A percentile compares a stretch with the other conserved stretches of the same genome.
Evolutionary conservation across 2,113 vertebrate species (phyloP).

Genomic region (Parotia lawesii): DNA sequence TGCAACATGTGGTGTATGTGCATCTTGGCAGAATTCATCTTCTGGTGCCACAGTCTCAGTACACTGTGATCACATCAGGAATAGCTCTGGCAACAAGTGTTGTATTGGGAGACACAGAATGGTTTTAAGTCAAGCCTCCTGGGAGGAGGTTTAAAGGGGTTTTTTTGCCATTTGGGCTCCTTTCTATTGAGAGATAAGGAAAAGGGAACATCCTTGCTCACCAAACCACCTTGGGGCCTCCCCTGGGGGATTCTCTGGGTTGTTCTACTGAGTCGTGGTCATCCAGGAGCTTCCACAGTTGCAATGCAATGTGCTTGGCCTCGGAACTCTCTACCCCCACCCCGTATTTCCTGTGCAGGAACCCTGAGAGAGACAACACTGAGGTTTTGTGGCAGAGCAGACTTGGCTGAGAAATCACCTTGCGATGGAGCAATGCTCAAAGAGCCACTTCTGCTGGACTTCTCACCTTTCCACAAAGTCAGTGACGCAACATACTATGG

Average conservation of each 20-base stretch:
- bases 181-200: background rate
- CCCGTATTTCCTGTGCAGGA: fast-evolving
- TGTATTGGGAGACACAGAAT: background rate
- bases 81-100: background rate
- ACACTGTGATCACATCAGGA: background rate
- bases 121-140: background rate
- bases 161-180: background rate
- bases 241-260: background rate
- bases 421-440: background rate
- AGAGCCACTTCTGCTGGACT: background rate
- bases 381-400: background rate
- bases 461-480: background rate
- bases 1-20: fast-evolving
- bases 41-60: background rate
- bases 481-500: background rate
- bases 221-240: background rate
- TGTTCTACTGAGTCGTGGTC: background rate
- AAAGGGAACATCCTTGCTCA: background rate
- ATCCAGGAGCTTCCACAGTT: background rate
- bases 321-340: fast-evolving
- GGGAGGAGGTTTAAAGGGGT: background rate
- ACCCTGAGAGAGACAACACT: background rate
- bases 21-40: background rate
- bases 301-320: background rate
- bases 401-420: background rate